Evolutionary conservation across 2,797 vertebrate species (phyloP).

Genomic region (Pseudopleuronectes americanus): DNA sequence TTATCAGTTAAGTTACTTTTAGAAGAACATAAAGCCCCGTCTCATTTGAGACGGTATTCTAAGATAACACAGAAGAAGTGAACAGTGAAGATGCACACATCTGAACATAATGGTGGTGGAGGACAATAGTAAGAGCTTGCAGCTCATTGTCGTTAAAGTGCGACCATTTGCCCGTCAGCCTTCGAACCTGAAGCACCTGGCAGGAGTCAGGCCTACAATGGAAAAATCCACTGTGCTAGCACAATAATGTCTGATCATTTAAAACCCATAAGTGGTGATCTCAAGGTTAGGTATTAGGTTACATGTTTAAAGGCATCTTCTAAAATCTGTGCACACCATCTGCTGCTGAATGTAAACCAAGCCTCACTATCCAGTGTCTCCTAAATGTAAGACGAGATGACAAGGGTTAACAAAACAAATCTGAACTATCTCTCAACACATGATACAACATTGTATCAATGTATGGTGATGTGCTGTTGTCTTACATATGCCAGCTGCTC

Average conservation of each 20-base stretch:
- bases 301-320: constrained; percentile 67
- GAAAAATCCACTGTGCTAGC: constrained; percentile 15
- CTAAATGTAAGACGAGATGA: constrained; percentile 44
- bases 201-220: constrained; percentile 35
- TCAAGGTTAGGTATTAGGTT: constrained; percentile 57
- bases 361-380: constrained; percentile 46
- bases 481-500: constrained; percentile 6
- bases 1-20: background rate
- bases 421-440: constrained; percentile 40
- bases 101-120: background rate
- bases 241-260: constrained; percentile 31
- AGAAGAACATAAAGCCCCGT: background rate
- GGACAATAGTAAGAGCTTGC: constrained; percentile 7
- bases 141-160: no score
- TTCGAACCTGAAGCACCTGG: constrained; percentile 33
- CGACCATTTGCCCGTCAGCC: background rate
- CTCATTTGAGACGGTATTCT: background rate
- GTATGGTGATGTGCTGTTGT: background rate
- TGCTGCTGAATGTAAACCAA: constrained; percentile 61
- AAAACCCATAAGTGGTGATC: constrained; percentile 43
- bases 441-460: constrained; percentile 23
- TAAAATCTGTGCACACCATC: constrained; percentile 57
- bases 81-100: background rate
- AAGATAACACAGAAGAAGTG: background rate
- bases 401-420: constrained; percentile 64